Base-by-base conservation (phyloP, 2,888 invertebrate species). In the Ophioninae sp. region DNA sequence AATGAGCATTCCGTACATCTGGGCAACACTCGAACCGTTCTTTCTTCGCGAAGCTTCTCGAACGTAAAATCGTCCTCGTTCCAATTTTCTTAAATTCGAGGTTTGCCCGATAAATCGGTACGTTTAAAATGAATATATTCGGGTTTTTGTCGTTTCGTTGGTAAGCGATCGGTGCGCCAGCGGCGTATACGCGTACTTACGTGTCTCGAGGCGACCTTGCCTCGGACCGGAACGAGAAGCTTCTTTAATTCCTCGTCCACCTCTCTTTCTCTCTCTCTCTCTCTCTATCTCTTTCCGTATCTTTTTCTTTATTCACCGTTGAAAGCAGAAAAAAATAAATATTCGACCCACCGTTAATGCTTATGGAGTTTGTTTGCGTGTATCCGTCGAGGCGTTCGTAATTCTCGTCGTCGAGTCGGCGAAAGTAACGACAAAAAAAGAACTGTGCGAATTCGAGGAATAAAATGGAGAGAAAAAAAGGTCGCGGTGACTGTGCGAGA, bases 401-500 rank as follows among this genome's bases (percentile, higher is more conserved):
- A 51, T 30, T 30, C 51, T 17, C 13, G 13, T 51, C 17, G 51
- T 6, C 17, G 6, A 51, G 51, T 17, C 51, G 51, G 51, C 17
- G 13, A 67, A 67, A 17, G 7, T 10, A 17, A 41, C 0, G 39
- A 41, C 0, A n/a, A 65, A 8, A 10, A 6, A 20, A 41, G 22
- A 8, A 69, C 20, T 5, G 59, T 13, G 59, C 22, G 23, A 30
- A 44, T n/a, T 3, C 61, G 63, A 39, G 20, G n/a, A 56, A 58
- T 37, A 20, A 71, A 51, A 58, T 58, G 17, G n/a, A 30, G 51
- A 37, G n/a, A 86, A 87, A 87, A 86, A 87, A 87, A 86, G 69
- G 30, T 30, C 79, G 74, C 85, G 85, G 86, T 81, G 78, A 79
- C 86, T 81, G 85, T 88, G 86, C 88, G 87, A 85, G 86, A 87